Evolutionary conservation across 1,140 invertebrate species (phyloP), one percentile per base, ranked within the genome.

Genomic region (Drosophila pseudoananassae): DNA sequence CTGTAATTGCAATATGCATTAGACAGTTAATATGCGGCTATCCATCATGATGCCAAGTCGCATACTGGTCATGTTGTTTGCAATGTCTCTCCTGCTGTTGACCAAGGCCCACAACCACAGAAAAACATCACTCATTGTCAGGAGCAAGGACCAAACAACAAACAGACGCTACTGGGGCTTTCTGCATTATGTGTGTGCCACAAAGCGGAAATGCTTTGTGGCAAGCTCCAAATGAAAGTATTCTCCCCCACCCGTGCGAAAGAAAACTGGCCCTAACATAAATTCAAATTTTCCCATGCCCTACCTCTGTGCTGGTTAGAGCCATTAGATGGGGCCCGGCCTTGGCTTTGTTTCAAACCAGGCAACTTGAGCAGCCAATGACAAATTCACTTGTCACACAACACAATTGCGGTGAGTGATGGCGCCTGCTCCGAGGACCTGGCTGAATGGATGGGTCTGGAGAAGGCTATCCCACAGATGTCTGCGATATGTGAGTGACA

Each of bases 311-410:
- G 14, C 55, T 23, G 20, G 27, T 40, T 38, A 53, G 40, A 66
- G 40, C 59, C 70, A 84, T 56, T 71, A 17, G 55, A 64, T 61
- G 72, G 76, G 59, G 76, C 40, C 29, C 74, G 77, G 64, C 82
- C 74, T 78, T 82, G 82, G 74, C 61, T 76, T 83, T 83, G 80
- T 84, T 84, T 85, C 82, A 74, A 27, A 27, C 25, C 25, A 27
- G 25, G 25, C 25, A 27, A 78, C 60, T 68, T 77, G 76, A 74
- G 68, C 69, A 69, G 50, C 78, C 61, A 56, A 77, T 87, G 82
- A 85, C 82, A 85, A 85, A 85, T 82, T 82, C 78, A 87, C 57
- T 85, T 85, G 82, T 85, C 82, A 85, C 82, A 87, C 70, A 82
- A 75, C 64, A 74, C 82, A 82, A 87, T 85, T 85, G 82, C 76